Evolutionary conservation across 2,888 invertebrate species (phyloP).

Genomic region (Sphinx pinastri): DNA sequence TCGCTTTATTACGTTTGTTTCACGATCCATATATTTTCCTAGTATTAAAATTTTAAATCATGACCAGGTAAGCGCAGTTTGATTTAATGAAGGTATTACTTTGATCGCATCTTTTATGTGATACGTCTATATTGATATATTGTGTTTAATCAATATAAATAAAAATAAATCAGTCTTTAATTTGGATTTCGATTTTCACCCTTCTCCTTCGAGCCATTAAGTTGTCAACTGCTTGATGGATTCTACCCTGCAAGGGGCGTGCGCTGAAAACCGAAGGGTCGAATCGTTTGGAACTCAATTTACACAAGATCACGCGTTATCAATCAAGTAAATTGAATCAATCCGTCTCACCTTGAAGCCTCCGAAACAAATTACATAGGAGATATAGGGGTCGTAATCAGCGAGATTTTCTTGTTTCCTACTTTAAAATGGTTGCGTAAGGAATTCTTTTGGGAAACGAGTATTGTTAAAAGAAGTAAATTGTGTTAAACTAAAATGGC

Average conservation of each 20-base stretch:
- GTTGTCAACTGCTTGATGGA: constrained; percentile 10
- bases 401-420: not conserved
- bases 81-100: too few species aligned
- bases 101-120: too few species aligned
- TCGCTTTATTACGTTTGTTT: not conserved
- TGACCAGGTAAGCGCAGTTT: too few species aligned
- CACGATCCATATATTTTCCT: not conserved
- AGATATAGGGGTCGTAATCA: not conserved
- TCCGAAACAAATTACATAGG: constrained; percentile 7
- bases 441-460: not conserved
- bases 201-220: not conserved
- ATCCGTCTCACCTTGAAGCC: constrained; percentile 23
- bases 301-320: constrained; percentile 22
- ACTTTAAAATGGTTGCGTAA: not conserved
- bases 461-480: not conserved
- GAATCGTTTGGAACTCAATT: constrained; percentile 19
- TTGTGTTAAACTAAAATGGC: too few species aligned
- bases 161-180: not conserved
- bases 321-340: constrained; percentile 27
- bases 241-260: not conserved
- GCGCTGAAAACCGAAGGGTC: constrained; percentile 15
- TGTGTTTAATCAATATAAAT: not conserved
- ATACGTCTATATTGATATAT: too few species aligned
- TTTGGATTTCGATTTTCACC: not conserved
- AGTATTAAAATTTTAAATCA: too few species aligned